Evolutionary conservation across 2,888 invertebrate genomes (phyloP).

Genomic region (Spisula subtruncata): DNA sequence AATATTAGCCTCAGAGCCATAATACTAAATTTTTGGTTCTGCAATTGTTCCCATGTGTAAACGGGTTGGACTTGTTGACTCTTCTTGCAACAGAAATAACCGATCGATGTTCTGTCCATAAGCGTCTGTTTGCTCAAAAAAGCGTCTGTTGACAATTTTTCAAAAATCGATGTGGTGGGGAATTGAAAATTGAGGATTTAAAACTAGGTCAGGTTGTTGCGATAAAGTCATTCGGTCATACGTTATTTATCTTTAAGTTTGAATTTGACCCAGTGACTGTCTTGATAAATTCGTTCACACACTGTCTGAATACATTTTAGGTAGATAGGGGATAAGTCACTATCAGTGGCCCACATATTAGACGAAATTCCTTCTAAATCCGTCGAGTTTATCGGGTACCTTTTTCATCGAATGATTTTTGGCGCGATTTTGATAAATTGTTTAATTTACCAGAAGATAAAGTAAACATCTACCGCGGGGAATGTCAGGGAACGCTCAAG

Average conservation of each 20-base stretch:
- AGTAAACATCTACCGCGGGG: not conserved
- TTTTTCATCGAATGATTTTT: constrained; percentile 22
- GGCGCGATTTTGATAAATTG: constrained; percentile 15
- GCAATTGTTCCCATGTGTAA: not conserved
- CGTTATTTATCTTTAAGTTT: not conserved
- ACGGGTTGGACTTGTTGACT: constrained; percentile 7
- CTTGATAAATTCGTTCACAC: not conserved
- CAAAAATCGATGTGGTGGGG: not conserved
- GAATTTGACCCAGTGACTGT: constrained; percentile 4
- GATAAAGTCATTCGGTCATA: not conserved
- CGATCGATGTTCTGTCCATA: not conserved
- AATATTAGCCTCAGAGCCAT: not conserved
- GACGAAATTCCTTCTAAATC: constrained; percentile 21
- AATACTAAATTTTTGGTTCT: not conserved
- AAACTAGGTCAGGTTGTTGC: not conserved
- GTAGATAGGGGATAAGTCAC: not conserved
- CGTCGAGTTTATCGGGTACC: constrained; percentile 1
- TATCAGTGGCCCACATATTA: not conserved
- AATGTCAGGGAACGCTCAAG: not conserved
- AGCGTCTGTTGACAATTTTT: constrained; percentile 21
- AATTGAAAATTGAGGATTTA: not conserved
- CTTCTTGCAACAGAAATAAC: not conserved
- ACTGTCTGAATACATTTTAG: not conserved
- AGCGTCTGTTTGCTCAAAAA: not conserved
- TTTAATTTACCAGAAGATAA: not conserved